Percentiles rank a stretch among this genome's conserved stretches.
Conservation (phyloP, 1,140 invertebrate species). For the Caerostris darwini region DNA sequence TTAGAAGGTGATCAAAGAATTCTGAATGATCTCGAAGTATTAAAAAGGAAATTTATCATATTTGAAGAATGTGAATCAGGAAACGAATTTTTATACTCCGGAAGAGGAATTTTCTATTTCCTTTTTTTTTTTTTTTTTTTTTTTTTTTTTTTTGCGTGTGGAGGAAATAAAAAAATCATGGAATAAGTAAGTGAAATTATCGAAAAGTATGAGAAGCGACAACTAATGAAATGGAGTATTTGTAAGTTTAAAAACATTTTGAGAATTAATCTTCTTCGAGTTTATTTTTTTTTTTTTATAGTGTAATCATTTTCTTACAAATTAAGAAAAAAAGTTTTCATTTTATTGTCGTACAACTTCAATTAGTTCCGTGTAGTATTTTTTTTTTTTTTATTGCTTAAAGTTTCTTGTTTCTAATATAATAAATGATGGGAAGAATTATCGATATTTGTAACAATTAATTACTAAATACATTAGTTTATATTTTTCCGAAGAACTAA, state of each 20-base stretch:
- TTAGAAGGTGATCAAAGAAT: slow-evolving; percentile 36
- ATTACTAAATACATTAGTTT: no score
- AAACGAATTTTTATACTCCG: neutral
- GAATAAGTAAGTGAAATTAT: neutral
- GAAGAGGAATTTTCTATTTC: neutral
- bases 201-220: neutral
- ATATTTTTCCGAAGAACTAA: no score
- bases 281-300: neutral
- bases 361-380: no score
- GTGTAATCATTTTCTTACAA: no score
- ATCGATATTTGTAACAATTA: no score
- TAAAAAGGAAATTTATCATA: slow-evolving; percentile 43
- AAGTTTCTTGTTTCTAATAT: no score
- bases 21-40: slow-evolving; percentile 17
- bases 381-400: no score
- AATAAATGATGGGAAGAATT: no score
- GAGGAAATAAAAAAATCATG: neutral
- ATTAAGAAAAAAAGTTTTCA: no score
- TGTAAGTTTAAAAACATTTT: slow-evolving; percentile 17
- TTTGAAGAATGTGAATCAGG: slow-evolving; percentile 35
- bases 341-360: no score
- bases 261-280: neutral
- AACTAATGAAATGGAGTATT: slow-evolving; percentile 6
- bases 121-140: neutral
- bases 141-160: neutral